Evolutionary conservation across 35 echinoderm and acorn worm species (phyloP).

Genomic region (Lytechinus variegatus): DNA sequence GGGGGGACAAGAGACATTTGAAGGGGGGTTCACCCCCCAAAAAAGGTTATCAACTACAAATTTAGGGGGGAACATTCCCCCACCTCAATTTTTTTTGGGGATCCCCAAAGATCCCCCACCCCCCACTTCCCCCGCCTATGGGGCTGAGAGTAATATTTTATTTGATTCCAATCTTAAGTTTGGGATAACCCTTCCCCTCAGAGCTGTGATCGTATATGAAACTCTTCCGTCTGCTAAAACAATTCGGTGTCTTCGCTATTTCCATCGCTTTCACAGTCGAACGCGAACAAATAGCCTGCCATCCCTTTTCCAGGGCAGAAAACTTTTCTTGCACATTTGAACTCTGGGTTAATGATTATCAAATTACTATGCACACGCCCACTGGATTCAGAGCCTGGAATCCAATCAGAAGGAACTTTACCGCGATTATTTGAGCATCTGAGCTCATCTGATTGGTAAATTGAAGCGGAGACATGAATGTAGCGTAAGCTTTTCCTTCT

Average conservation of each 20-base stretch:
- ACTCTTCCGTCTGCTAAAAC: neutral
- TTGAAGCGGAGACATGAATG: constrained; percentile 43
- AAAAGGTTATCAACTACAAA: too few relatives aligned
- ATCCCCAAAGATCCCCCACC: too few relatives aligned
- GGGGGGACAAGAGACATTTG: too few relatives aligned
- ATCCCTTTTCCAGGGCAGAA: neutral
- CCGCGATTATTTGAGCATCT: constrained; percentile 26
- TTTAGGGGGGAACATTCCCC: too few relatives aligned
- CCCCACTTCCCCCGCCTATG: too few relatives aligned
- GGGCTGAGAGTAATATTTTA: neutral
- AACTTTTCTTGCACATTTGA: neutral
- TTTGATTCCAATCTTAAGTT: neutral
- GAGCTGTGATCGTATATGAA: neutral
- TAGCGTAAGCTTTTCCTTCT: neutral
- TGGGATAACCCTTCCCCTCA: neutral
- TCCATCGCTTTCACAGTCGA: neutral
- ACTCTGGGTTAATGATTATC: neutral
- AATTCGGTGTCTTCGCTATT: neutral
- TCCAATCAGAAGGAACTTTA: neutral
- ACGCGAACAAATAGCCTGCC: neutral
- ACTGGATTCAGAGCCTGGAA: neutral
- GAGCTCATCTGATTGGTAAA: constrained; percentile 29
- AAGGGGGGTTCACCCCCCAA: too few relatives aligned
- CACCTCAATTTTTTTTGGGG: too few relatives aligned
- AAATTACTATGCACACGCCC: constrained; percentile 42